Conservation (phyloP, 30 jellyfish, hydroid and myxozoan genomes). For the Pseudorhiza aurosa region DNA sequence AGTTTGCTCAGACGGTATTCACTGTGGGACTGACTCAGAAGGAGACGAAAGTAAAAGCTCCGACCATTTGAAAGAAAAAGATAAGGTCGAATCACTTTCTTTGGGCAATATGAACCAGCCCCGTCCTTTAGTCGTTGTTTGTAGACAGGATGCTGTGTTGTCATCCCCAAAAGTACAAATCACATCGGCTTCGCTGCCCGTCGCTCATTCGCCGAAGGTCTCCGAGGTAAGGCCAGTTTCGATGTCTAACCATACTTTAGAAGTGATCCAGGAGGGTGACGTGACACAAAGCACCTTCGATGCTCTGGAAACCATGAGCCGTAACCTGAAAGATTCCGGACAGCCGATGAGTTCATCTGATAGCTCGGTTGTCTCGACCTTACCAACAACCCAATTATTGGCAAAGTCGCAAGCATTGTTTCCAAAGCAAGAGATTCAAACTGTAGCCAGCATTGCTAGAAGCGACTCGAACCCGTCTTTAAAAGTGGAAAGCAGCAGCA, state of each 20-base stretch:
- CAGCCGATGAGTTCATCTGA: neutral
- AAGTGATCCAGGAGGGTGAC: slow-evolving; percentile 71
- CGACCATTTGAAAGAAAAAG: neutral
- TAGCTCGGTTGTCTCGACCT: neutral
- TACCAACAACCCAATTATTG: neutral
- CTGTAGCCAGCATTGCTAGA: neutral
- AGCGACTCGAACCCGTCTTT: neutral
- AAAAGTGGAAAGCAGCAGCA: no score
- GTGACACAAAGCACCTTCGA: slow-evolving; percentile 25
- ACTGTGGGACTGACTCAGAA: slow-evolving; percentile 84
- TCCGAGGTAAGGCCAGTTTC: neutral
- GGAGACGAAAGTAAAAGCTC: slow-evolving; percentile 23
- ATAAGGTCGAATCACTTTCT: neutral
- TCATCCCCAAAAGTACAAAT: neutral
- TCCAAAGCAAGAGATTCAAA: neutral
- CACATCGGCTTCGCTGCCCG: neutral
- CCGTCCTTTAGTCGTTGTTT: slow-evolving; percentile 31
- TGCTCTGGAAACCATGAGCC: slow-evolving; percentile 48
- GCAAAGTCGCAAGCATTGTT: neutral
- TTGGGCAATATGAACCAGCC: neutral
- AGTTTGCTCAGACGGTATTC: slow-evolving; percentile 70
- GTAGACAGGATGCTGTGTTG: neutral
- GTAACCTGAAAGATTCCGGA: slow-evolving; percentile 12
- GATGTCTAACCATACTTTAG: slow-evolving; percentile 40
- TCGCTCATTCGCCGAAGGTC: neutral